phyloP scores from a whole-genome alignment of 2,113 vertebrate genomes.

The Tychaedon coryphoeus region DNA sequence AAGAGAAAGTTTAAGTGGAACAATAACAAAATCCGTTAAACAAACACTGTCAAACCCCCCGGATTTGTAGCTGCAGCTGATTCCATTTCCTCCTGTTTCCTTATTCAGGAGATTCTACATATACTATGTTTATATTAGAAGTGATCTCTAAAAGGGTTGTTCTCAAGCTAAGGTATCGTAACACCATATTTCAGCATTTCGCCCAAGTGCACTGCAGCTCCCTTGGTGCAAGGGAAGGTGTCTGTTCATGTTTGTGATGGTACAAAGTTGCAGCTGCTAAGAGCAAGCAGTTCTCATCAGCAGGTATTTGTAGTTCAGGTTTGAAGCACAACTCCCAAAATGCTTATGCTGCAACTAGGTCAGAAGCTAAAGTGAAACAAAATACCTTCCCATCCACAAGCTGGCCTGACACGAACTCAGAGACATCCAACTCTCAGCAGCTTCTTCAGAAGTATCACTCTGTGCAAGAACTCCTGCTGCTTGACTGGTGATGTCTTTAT shows the following conservation, averaged over 20 bases:
- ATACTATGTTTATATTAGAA: background rate
- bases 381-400: constrained; percentile 96
- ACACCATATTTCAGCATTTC: background rate
- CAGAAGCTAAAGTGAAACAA: background rate
- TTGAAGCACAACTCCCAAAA: background rate
- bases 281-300: background rate
- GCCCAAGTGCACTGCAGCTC: background rate
- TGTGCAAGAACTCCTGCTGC: constrained; percentile 84
- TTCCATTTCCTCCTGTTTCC: constrained; percentile 41
- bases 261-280: background rate
- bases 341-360: background rate
- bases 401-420: constrained; percentile 90
- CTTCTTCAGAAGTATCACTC: constrained; percentile 71
- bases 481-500: constrained; percentile 93
- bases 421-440: constrained; percentile 75
- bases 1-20: constrained; percentile 63
- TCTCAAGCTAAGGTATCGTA: background rate
- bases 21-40: constrained; percentile 58
- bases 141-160: background rate
- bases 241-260: background rate
- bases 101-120: background rate
- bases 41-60: constrained; percentile 28
- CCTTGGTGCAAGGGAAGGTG: background rate
- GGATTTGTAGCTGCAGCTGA: constrained; percentile 38
- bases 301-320: background rate